Base-by-base conservation (phyloP, 1,140 invertebrate species). In the Hycleus cichorii region DNA sequence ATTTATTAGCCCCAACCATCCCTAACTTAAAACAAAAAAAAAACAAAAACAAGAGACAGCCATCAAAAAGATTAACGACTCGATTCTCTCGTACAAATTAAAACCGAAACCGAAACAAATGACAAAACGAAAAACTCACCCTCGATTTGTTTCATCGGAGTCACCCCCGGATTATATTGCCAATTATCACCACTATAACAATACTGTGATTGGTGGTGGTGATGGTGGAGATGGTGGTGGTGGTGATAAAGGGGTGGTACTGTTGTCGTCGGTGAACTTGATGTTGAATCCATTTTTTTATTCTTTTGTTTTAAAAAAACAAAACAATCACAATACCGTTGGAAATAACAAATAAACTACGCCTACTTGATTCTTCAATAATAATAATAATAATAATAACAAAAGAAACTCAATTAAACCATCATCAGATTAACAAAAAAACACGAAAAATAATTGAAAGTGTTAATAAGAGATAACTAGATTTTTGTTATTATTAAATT, bases 131-230 rank as follows among this genome's bases (percentile, higher is more conserved):
- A 53, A 27, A 12, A 39, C 63, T 65, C 58, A 74, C 72, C 72
- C 68, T 74, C 72, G 47, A 74, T 74, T 65, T 74, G 72, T 58
- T 74, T 74, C 72, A 74, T 74, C 11, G 72, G 72, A 10, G 71
- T 71, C 12, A 72, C 65, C 3, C 18, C 49, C 2, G 66, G 45
- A 55, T 56, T 62, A 25, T 61, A 63, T 11, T 67, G 64, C 58
- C 62, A 63, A 53, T 63, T 66, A n/a, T 69, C 65, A n/a, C 62
- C 60, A 0, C 59, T 49, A 57, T 72, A 73, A 57, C 71, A 70
- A 43, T 18, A 40, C 32, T 40, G 39, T 2, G 9, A 51, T 18
- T 5, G 42, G 52, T 12, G 7, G 39, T 11, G n/a, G 10, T 18
- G 42, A 9, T 18, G 8, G 25, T 11, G 10, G 47, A 48, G n/a